These are phyloP conservation scores for Pelodiscus sinensis DNA, from an alignment of 2,113 vertebrate species.

Conservation along the genomic window DNA sequence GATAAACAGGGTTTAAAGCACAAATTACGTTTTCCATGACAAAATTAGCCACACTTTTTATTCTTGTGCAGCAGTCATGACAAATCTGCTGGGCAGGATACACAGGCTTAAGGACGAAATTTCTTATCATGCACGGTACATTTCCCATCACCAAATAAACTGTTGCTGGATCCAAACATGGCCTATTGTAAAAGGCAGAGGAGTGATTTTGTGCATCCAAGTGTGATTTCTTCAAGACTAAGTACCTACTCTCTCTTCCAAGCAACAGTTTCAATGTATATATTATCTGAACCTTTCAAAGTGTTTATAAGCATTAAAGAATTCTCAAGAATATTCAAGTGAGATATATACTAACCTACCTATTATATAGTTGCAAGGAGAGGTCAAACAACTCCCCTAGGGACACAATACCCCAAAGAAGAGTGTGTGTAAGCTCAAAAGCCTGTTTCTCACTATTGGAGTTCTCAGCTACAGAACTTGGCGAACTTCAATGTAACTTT, in stretches of 20 bases:
- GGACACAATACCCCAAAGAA: neutral
- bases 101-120: neutral
- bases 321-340: neutral
- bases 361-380: neutral
- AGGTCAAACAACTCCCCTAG: neutral
- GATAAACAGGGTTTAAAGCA: neutral
- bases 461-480: neutral
- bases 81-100: neutral
- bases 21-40: neutral
- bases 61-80: neutral
- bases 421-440: neutral
- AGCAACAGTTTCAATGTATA: neutral
- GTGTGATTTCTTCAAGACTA: neutral
- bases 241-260: neutral
- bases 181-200: neutral
- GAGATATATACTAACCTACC: neutral
- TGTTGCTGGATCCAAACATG: fast-evolving
- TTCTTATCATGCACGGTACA: neutral
- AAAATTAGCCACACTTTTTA: neutral
- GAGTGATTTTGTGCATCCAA: neutral
- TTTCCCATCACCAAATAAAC: fast-evolving
- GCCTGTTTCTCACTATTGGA: neutral
- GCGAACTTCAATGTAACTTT: neutral
- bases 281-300: neutral
- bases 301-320: neutral